Conservation (phyloP, 2,113 vertebrate genomes). For the Rhinoptilus africanus region DNA sequence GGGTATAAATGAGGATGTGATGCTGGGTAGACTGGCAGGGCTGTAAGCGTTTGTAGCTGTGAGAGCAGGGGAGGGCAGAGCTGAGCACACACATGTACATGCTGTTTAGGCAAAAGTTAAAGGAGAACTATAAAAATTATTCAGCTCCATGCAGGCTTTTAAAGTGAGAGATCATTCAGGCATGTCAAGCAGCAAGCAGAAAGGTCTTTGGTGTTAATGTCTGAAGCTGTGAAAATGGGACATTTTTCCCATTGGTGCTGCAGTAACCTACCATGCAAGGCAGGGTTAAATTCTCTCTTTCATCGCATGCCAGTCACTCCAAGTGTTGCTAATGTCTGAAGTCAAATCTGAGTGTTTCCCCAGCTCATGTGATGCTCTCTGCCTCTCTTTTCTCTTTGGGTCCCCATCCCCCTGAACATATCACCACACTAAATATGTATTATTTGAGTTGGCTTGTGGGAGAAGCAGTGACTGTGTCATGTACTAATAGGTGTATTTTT, state of each 20-base stretch:
- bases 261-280: neutral
- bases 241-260: neutral
- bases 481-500: neutral
- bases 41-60: neutral
- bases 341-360: slow-evolving; percentile 21
- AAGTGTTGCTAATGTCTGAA: slow-evolving; percentile 23
- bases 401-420: neutral
- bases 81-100: neutral
- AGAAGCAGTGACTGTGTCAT: neutral
- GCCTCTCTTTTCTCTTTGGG: neutral
- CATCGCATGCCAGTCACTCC: neutral
- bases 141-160: neutral
- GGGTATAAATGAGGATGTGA: neutral
- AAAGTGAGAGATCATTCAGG: neutral
- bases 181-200: neutral
- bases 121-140: neutral
- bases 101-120: neutral
- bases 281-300: slow-evolving; percentile 44
- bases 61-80: neutral
- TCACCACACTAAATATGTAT: slow-evolving; percentile 21
- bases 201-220: neutral
- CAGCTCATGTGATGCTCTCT: neutral
- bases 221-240: neutral
- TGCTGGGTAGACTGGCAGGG: neutral
- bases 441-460: neutral